phyloP scores from a whole-genome alignment of 1,140 invertebrate genomes.

The Trichonephila inaurata region DNA sequence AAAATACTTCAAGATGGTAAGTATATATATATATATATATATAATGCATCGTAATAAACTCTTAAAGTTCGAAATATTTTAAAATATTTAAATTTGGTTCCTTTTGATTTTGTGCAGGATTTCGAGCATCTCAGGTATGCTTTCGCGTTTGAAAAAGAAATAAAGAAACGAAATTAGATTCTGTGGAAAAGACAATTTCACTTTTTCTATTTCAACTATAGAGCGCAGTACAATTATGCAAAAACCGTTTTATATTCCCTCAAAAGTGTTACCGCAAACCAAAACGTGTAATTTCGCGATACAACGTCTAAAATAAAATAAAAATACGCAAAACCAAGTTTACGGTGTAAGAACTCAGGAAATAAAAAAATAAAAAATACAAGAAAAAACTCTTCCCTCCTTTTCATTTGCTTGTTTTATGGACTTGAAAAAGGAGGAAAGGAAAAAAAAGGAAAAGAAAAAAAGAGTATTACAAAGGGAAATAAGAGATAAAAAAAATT shows the following conservation, averaged over 20 bases:
- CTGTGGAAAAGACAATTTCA: neutral
- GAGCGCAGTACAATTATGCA: conserved; percentile 61
- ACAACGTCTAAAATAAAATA: neutral
- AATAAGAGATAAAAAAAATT: conserved; percentile 36
- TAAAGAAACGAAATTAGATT: conserved; percentile 4
- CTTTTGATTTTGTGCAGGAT: neutral
- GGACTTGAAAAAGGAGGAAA: conserved; percentile 50
- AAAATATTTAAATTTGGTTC: no score
- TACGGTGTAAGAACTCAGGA: conserved; percentile 9
- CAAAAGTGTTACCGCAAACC: conserved; percentile 46
- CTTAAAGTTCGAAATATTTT: no score
- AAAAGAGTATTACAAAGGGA: conserved; percentile 24
- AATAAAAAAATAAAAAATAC: neutral
- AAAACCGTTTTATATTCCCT: conserved; percentile 69
- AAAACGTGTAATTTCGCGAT: conserved; percentile 58
- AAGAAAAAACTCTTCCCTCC: conserved; percentile 2
- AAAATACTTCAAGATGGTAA: no score
- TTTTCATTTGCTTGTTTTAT: conserved; percentile 76
- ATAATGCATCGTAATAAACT: no score
- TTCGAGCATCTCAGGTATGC: neutral
- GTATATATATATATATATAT: no score
- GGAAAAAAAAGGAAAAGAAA: conserved; percentile 47
- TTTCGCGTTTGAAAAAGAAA: neutral
- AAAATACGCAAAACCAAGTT: conserved; percentile 21
- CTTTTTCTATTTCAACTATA: conserved; percentile 3